phyloP scores from a whole-genome alignment of 2,888 invertebrate species.

The Lasius fuliginosus region DNA sequence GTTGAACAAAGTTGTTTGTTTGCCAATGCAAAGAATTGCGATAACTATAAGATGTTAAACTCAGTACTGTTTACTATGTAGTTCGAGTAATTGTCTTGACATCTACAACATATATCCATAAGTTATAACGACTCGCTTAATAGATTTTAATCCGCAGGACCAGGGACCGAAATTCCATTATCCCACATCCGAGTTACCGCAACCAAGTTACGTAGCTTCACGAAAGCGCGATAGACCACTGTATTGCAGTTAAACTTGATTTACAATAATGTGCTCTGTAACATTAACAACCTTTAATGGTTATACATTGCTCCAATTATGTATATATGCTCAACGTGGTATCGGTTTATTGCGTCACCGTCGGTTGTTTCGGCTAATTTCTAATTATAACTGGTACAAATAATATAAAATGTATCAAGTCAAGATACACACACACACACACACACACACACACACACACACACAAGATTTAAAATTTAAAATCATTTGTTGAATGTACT shows the following conservation, averaged over 20 bases:
- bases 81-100: constrained; percentile 53
- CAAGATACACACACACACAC: too few relatives aligned
- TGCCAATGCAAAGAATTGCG: constrained; percentile 35
- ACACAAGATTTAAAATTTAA: not conserved
- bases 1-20: not conserved
- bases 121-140: constrained; percentile 64
- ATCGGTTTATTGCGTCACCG: constrained; percentile 77
- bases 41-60: constrained; percentile 30
- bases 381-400: constrained; percentile 5
- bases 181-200: constrained; percentile 73
- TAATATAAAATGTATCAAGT: constrained; percentile 14
- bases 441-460: too few relatives aligned
- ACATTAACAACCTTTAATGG: constrained; percentile 83
- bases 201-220: constrained; percentile 77
- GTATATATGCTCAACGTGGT: constrained; percentile 68
- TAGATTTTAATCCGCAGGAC: constrained; percentile 73
- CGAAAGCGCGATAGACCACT: constrained; percentile 78
- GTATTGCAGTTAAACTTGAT: constrained; percentile 82
- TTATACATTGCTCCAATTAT: constrained; percentile 81
- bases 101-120: constrained; percentile 45
- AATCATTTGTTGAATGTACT: not conserved
- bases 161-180: constrained; percentile 77
- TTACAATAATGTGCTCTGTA: constrained; percentile 82
- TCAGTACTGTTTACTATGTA: constrained; percentile 33
- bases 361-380: constrained; percentile 69